Evolutionary conservation across 2,113 vertebrate species (phyloP).

Genomic region (Sinocyclocheilus anshuiensis): DNA sequence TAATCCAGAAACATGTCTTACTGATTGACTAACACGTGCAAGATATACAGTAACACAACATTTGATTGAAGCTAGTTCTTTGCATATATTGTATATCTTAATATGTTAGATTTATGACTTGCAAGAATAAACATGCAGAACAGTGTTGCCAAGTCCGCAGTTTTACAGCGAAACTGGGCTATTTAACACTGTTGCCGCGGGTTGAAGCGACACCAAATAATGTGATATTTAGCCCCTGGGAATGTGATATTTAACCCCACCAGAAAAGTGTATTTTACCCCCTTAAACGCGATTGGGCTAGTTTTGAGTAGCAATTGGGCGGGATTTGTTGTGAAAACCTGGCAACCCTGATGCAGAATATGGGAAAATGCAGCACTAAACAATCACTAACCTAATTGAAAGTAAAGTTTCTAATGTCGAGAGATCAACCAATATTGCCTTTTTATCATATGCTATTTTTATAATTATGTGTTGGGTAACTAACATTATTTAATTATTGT

Average conservation of each 20-base stretch:
- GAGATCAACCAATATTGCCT: neutral
- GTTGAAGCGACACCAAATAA: no score
- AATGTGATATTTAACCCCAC: no score
- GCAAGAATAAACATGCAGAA: neutral
- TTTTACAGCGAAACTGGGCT: no score
- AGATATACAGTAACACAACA: conserved; percentile 72
- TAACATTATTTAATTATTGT: neutral
- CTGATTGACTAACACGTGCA: conserved; percentile 79
- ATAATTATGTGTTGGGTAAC: neutral
- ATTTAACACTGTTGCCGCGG: no score
- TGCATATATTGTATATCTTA: neutral
- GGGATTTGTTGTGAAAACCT: no score
- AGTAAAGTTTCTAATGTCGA: neutral
- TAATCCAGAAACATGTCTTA: conserved; percentile 77
- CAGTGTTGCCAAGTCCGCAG: no score
- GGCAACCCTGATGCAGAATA: neutral
- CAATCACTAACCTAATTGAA: neutral
- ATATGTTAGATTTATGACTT: neutral
- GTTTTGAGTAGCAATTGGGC: no score
- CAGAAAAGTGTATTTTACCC: no score
- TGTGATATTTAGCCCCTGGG: no score
- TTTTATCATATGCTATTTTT: neutral
- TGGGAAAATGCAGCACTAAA: neutral
- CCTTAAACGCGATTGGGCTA: no score
- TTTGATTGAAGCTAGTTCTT: conserved; percentile 38